phyloP scores from a whole-genome alignment of 2,113 vertebrate genomes.

The Ancistrus triradiatus region DNA sequence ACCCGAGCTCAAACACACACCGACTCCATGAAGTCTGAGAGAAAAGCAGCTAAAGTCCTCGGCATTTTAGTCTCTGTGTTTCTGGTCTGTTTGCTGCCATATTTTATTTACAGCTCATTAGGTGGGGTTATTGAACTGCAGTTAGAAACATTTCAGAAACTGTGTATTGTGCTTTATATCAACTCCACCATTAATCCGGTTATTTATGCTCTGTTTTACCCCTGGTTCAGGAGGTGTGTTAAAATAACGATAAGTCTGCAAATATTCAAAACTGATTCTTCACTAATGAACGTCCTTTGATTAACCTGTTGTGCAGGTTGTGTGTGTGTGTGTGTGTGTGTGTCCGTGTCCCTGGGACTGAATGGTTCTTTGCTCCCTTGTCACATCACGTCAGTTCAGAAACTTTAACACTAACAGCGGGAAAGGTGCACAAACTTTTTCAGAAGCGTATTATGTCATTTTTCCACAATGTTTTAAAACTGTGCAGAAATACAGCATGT shows the following conservation, averaged over 20 bases:
- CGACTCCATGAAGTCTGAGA: conserved; percentile 30
- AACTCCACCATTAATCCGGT: conserved; percentile 49
- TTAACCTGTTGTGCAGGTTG: not conserved
- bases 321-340: too few species aligned
- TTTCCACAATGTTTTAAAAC: too few species aligned
- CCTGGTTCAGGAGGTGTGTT: conserved; percentile 46
- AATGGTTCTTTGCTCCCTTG: too few species aligned
- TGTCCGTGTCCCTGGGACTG: too few species aligned
- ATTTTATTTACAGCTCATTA: conserved; percentile 22
- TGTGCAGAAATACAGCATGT: too few species aligned
- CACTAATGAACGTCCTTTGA: conserved; percentile 28
- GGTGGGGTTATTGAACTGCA: not conserved
- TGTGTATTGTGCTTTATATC: not conserved
- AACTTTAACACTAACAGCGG: too few species aligned
- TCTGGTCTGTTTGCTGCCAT: conserved; percentile 32
- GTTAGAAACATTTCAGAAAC: not conserved
- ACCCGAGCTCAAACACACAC: not conserved
- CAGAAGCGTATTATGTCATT: too few species aligned
- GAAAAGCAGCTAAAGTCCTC: conserved; percentile 41
- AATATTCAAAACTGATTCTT: conserved; percentile 32
- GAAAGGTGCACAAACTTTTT: too few species aligned
- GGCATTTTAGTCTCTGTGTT: conserved; percentile 42
- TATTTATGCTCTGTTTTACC: conserved; percentile 48
- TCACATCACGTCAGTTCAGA: too few species aligned
- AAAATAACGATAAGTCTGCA: conserved; percentile 45